Evolutionary conservation across 2,888 invertebrate species (phyloP).

Genomic region (Tortricodes alternella): DNA sequence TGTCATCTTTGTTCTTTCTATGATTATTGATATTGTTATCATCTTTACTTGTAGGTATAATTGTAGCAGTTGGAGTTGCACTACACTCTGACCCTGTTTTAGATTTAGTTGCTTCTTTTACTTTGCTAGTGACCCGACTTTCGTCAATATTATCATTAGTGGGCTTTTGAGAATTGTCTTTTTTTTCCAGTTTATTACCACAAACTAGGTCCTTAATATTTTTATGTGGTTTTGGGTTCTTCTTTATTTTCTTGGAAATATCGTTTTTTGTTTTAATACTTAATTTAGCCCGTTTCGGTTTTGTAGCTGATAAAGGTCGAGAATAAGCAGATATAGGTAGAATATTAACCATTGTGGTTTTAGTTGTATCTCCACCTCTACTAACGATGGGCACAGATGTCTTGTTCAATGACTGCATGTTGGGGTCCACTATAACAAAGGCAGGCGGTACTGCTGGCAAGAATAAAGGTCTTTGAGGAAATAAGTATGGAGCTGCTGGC

Average conservation of each 20-base stretch:
- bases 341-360: constrained; percentile 78
- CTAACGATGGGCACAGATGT: constrained; percentile 55
- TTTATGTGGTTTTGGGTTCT: constrained; percentile 43
- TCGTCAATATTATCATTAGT: constrained; percentile 26
- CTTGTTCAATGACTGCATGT: constrained; percentile 63
- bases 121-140: constrained; percentile 20
- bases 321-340: constrained; percentile 78
- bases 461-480: constrained; percentile 70
- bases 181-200: neutral
- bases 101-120: constrained; percentile 27
- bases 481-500: constrained; percentile 71
- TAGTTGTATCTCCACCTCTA: constrained; percentile 68
- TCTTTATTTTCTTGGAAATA: constrained; percentile 42
- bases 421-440: constrained; percentile 67
- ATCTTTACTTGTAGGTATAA: constrained; percentile 2
- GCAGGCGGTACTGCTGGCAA: constrained; percentile 69
- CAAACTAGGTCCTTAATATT: constrained; percentile 34
- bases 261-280: constrained; percentile 53
- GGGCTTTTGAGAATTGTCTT: neutral
- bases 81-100: neutral
- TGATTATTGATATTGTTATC: constrained; percentile 3
- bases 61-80: neutral
- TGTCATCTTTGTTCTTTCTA: constrained; percentile 13
- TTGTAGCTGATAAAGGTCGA: constrained; percentile 63
- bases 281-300: constrained; percentile 61